phyloP scores from a whole-genome alignment of 92 coral and sea anemone species.

The Pocillopora grandis region DNA sequence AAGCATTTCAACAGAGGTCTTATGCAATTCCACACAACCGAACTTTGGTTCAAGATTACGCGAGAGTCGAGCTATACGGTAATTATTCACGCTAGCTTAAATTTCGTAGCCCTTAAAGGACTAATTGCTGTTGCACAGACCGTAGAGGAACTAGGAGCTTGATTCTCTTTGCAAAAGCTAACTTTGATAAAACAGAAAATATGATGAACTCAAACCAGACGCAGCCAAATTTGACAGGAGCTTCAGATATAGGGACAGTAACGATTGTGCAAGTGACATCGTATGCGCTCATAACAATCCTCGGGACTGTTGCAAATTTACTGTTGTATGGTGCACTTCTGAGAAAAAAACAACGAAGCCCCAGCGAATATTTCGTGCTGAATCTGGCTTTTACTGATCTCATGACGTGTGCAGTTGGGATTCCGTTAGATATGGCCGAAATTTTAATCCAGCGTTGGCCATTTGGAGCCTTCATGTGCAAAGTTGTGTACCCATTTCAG shows the following conservation, averaged over 20 bases:
- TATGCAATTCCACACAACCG: background rate
- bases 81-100: constrained; percentile 7
- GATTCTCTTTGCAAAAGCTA: background rate
- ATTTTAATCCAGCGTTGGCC: constrained; percentile 55
- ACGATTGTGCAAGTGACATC: constrained; percentile 27
- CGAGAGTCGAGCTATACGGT: too few relatives aligned
- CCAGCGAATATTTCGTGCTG: constrained; percentile 61
- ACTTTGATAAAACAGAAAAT: background rate
- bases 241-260: background rate
- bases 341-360: constrained; percentile 29
- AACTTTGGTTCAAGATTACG: background rate
- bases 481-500: constrained; percentile 62
- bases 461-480: constrained; percentile 60
- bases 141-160: background rate
- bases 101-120: constrained; percentile 5
- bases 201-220: constrained; percentile 18
- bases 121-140: background rate
- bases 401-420: constrained; percentile 54
- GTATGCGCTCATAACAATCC: constrained; percentile 25
- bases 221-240: background rate
- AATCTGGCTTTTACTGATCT: constrained; percentile 67
- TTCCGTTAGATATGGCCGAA: constrained; percentile 60
- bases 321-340: constrained; percentile 26
- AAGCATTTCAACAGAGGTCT: background rate
- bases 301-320: constrained; percentile 38